Percentiles rank a stretch among this genome's conserved stretches.
Conservation (phyloP, 1,140 invertebrate genomes). For the Stratiolaelaps scimitus region DNA sequence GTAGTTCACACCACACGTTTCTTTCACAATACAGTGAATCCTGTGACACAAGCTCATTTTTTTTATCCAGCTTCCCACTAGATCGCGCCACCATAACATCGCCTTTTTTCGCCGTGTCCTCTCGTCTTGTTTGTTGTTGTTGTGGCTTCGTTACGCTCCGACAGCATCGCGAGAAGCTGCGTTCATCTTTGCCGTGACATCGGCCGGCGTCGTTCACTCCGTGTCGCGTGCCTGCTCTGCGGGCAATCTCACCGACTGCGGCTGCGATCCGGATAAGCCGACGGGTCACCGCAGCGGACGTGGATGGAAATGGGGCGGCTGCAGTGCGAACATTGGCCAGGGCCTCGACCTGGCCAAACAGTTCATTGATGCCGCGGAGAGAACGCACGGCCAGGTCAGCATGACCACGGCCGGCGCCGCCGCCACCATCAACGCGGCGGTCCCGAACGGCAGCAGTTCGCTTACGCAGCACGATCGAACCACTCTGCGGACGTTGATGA, state of each 20-base stretch:
- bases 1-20: no score
- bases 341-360: slow-evolving; percentile 48
- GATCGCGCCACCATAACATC: no score
- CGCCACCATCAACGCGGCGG: no score
- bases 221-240: slow-evolving; percentile 53
- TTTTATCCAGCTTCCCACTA: no score
- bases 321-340: slow-evolving; percentile 54
- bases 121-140: no score
- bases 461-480: slow-evolving; percentile 38
- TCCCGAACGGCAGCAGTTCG: no score
- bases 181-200: slow-evolving; percentile 54
- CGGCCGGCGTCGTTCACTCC: slow-evolving; percentile 54
- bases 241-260: slow-evolving; percentile 54
- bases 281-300: slow-evolving; percentile 46
- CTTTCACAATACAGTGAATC: no score
- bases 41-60: no score
- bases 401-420: slow-evolving; percentile 36
- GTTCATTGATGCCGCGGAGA: slow-evolving; percentile 52
- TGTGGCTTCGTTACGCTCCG: no score
- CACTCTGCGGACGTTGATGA: slow-evolving; percentile 48
- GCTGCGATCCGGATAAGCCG: slow-evolving; percentile 47
- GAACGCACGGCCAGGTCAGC: slow-evolving; percentile 17
- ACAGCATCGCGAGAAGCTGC: slow-evolving; percentile 55
- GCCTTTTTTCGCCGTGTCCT: no score
- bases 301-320: slow-evolving; percentile 56